Evolutionary conservation across 2,113 vertebrate species (phyloP).

Genomic region (Podarcis raffonei): DNA sequence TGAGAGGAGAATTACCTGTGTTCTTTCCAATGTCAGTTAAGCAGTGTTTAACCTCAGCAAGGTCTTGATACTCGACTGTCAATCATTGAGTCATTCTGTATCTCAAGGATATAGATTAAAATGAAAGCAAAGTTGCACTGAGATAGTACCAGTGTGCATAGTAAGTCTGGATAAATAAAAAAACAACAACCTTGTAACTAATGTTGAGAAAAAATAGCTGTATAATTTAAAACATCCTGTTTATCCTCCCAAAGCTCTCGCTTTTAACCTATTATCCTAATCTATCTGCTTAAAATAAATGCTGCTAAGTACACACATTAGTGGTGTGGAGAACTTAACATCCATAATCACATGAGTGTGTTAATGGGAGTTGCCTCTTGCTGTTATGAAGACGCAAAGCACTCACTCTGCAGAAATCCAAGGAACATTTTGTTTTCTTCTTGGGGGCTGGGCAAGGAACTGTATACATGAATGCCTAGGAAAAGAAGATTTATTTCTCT

Average conservation of each 20-base stretch:
- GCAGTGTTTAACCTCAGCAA: slow-evolving; percentile 2
- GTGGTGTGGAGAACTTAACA: neutral
- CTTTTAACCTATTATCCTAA: neutral
- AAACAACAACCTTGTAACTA: neutral
- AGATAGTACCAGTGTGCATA: neutral
- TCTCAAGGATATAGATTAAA: slow-evolving; percentile 16
- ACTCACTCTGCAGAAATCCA: neutral
- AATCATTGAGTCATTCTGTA: neutral
- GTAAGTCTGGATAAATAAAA: neutral
- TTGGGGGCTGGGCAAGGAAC: neutral
- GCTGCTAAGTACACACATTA: neutral
- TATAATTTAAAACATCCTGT: neutral
- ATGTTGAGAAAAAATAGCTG: neutral
- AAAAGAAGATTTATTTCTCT: neutral
- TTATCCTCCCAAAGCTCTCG: neutral
- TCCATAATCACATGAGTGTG: neutral
- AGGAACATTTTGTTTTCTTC: neutral
- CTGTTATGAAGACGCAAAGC: neutral
- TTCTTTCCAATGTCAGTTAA: neutral
- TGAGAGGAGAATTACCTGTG: neutral
- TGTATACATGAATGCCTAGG: neutral
- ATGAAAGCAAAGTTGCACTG: neutral
- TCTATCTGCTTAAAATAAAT: neutral
- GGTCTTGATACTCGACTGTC: neutral
- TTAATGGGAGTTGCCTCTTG: neutral